Conservation (phyloP, 1,140 invertebrate species). For the Ephestia elutella region DNA sequence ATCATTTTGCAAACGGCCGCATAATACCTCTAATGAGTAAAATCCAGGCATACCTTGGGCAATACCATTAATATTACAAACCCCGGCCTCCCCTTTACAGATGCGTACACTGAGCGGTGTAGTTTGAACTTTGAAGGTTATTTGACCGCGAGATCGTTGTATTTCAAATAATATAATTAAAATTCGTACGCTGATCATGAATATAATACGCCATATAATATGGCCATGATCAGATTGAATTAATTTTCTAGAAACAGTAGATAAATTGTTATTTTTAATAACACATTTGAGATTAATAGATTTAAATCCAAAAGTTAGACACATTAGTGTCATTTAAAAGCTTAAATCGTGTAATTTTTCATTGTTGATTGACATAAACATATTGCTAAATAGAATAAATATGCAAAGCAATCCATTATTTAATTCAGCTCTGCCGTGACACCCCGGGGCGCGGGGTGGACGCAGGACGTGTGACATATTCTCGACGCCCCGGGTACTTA, state of each 20-base stretch:
- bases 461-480: constrained; percentile 58
- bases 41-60: constrained; percentile 69
- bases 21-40: constrained; percentile 72
- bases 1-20: constrained; percentile 64
- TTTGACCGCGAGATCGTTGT: neutral
- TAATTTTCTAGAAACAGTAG: too few species aligned
- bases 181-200: too few species aligned
- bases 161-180: too few species aligned
- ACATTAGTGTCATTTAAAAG: neutral
- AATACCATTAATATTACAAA: constrained; percentile 68
- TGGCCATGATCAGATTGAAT: too few species aligned
- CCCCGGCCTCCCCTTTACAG: constrained; percentile 43
- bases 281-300: too few species aligned
- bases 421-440: constrained; percentile 39
- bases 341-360: neutral
- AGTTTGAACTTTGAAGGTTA: constrained; percentile 7
- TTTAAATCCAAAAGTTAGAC: neutral
- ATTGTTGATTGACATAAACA: neutral
- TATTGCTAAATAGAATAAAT: constrained; percentile 38
- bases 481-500: constrained; percentile 54
- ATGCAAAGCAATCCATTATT: constrained; percentile 50
- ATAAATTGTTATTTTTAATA: too few species aligned
- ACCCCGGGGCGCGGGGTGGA: constrained; percentile 20
- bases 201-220: too few species aligned
- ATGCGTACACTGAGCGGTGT: constrained; percentile 11